Conservation (phyloP, 2,113 vertebrate genomes). For the Festucalex cinctus region DNA sequence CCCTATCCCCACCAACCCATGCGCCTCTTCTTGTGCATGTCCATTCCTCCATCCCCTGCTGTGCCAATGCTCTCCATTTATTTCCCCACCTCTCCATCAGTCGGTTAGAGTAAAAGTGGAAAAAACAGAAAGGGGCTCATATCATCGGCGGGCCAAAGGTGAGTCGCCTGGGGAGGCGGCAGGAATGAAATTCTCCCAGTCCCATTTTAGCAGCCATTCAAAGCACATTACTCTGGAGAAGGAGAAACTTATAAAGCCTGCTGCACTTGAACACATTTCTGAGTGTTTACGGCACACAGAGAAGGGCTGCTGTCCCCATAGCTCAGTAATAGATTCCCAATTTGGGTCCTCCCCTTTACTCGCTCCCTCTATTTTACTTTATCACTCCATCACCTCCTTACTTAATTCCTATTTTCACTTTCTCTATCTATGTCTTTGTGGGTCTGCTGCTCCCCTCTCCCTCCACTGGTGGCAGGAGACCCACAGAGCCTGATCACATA, state of each 20-base stretch:
- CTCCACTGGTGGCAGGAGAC: conserved; percentile 25
- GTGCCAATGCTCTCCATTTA: conserved; percentile 81
- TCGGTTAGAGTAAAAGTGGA: conserved; percentile 73
- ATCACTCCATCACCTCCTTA: conserved; percentile 34
- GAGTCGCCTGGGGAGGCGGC: conserved; percentile 91
- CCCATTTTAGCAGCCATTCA: conserved; percentile 88
- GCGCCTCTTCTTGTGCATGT: conserved; percentile 71
- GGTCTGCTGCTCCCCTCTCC: conserved; percentile 24
- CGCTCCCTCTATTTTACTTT: conserved; percentile 42
- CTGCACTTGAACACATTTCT: conserved; percentile 84
- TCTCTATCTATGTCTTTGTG: conserved; percentile 45
- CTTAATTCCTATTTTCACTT: conserved; percentile 44
- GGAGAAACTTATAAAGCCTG: conserved; percentile 82
- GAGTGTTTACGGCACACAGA: conserved; percentile 81
- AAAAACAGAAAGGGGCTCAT: conserved; percentile 84
- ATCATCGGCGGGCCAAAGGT: conserved; percentile 92
- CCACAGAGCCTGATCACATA: conserved; percentile 39
- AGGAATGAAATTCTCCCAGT: conserved; percentile 94
- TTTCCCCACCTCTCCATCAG: conserved; percentile 79
- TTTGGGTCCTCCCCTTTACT: conserved; percentile 59
- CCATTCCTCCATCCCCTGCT: conserved; percentile 72
- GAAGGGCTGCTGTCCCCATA: conserved; percentile 61
- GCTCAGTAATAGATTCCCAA: conserved; percentile 82
- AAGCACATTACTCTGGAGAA: conserved; percentile 87
- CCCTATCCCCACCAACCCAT: conserved; percentile 57